Conservation (phyloP, 2,113 vertebrate genomes). For the Campylomormyrus numenius region DNA sequence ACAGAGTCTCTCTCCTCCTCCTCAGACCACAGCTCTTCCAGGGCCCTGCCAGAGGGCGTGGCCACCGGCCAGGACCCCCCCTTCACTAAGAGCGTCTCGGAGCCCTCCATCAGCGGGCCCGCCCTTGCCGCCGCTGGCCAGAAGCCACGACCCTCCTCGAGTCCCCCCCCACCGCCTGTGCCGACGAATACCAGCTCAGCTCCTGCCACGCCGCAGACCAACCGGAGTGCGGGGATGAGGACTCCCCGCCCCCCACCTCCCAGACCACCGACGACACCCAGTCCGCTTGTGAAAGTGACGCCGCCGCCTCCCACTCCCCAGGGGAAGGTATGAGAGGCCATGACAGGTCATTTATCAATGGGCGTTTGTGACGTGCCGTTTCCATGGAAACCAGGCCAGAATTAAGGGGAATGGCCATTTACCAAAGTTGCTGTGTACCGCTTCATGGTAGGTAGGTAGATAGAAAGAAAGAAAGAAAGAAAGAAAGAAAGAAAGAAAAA, state of each 20-base stretch:
- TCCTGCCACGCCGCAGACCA: constrained; percentile 61
- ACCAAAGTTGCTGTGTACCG: neutral
- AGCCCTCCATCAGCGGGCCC: constrained; percentile 73
- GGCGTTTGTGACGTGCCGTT: neutral
- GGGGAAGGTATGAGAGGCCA: constrained; percentile 47
- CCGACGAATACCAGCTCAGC: constrained; percentile 56
- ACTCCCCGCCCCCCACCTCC: constrained; percentile 41
- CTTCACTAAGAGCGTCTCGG: constrained; percentile 70
- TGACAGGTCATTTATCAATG: neutral
- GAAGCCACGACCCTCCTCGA: constrained; percentile 30
- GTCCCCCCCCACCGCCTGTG: constrained; percentile 28
- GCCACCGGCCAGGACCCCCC: constrained; percentile 42
- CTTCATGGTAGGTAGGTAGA: neutral
- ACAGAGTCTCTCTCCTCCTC: constrained; percentile 78
- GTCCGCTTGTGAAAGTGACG: constrained; percentile 42
- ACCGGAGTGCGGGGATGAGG: constrained; percentile 43
- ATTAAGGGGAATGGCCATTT: neutral
- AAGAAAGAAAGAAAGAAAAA: neutral
- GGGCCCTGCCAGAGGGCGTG: constrained; percentile 32
- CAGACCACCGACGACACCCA: constrained; percentile 40
- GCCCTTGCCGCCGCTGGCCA: constrained; percentile 42
- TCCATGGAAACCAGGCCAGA: neutral
- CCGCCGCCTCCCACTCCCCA: constrained; percentile 21
- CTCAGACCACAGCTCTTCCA: constrained; percentile 67
- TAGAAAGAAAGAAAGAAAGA: neutral